Base-by-base conservation (phyloP, 2,888 invertebrate species). In the Synergus itoensis region DNA sequence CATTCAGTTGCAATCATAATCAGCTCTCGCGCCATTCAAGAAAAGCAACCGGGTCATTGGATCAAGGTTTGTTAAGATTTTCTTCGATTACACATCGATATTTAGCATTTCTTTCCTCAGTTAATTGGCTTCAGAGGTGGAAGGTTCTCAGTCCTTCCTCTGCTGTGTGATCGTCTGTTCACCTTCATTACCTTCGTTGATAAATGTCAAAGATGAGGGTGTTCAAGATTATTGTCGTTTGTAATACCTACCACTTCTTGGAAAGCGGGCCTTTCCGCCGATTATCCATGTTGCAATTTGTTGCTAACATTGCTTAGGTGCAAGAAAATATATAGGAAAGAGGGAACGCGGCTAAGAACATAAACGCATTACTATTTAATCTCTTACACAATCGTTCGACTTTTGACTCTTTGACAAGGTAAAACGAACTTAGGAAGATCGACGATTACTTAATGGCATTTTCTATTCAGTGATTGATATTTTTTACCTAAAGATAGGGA, bases 141-240 rank as follows among this genome's bases (percentile, higher is more conserved):
- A 48, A 53, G 48, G 16, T 73, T 53, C 36, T 43, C 11, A 41
- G 12, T 12, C 43, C 43, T 43, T 65, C 43, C 28, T 53, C 16
- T 48, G 28, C 12, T 60, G 9, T 21, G 21, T 60, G 28, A 28
- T 28, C 28, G 16, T 36, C 45, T 53, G 36, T 11, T 53, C 48
- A 73, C 28, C 48, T 69, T 69, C 69, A 69, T 69, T 73, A 73
- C n/a, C 53, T 48, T 73, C 53, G 53, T 48, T 11, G 73, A 73
- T 73, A 73, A 73, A 73, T 73, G 73, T 73, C 73, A 73, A 53
- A 73, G 53, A 18, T 45, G 18, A 28, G 36, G 28, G 36, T 73
- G 53, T 73, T 53, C n/a, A 53, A 53, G 73, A 73, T 73, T 73
- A 69, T 48, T 69, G 69, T 69, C 36, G 73, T 53, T 73, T n/a